Conservation (phyloP, 2,888 invertebrate species). For the Amiota minor region DNA sequence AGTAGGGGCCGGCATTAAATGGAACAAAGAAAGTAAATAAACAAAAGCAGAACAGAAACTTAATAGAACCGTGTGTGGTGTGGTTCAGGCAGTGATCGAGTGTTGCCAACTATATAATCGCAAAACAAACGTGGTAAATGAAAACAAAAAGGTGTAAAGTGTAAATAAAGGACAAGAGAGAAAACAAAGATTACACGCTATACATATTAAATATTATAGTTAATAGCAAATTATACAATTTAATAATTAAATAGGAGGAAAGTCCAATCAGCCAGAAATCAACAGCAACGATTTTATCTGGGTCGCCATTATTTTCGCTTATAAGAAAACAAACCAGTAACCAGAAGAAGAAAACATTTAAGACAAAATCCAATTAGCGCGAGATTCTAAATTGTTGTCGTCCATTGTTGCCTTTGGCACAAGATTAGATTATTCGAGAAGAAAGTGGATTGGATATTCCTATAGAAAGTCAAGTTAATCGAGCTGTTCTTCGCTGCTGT, state of each 20-base stretch:
- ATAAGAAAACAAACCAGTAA: too few relatives aligned
- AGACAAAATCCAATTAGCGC: too few relatives aligned
- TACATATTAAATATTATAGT: not conserved
- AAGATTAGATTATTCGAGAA: not conserved
- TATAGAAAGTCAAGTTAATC: too few relatives aligned
- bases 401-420: not conserved
- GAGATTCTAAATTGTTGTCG: too few relatives aligned
- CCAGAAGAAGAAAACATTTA: too few relatives aligned
- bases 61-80: not conserved
- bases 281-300: too few relatives aligned
- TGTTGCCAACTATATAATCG: not conserved
- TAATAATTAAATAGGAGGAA: not conserved
- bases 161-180: not conserved
- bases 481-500: too few relatives aligned
- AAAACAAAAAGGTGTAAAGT: not conserved
- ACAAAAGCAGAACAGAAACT: not conserved
- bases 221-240: not conserved
- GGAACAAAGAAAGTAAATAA: slow-evolving; percentile 9
- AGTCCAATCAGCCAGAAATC: too few relatives aligned
- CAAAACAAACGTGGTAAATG: not conserved
- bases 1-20: slow-evolving; percentile 15
- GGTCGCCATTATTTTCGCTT: too few relatives aligned
- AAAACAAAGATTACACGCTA: not conserved
- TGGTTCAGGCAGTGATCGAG: not conserved
- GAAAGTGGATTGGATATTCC: not conserved